phyloP scores from a whole-genome alignment of 1,140 invertebrate genomes.

The Scaptomyza montana region DNA sequence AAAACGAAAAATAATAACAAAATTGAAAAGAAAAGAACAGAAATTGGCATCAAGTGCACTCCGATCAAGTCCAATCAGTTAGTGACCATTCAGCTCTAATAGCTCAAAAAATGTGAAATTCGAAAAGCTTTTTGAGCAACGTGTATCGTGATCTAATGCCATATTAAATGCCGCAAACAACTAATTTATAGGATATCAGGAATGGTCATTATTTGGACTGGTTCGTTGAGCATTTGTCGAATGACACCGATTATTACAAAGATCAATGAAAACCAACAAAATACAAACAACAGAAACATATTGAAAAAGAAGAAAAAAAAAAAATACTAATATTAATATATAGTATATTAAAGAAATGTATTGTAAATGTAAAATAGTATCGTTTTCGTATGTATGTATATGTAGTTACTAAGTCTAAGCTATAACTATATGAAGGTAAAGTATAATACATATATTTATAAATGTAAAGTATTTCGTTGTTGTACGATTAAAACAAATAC shows the following conservation, averaged over 20 bases:
- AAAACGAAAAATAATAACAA: slow-evolving; percentile 22
- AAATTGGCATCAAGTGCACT: slow-evolving; percentile 12
- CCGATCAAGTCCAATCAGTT: not conserved
- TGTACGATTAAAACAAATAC: slow-evolving; percentile 71
- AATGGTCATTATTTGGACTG: not conserved
- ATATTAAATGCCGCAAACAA: slow-evolving; percentile 21
- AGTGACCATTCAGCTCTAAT: not conserved
- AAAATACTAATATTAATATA: slow-evolving; percentile 36
- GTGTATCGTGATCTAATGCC: slow-evolving; percentile 31
- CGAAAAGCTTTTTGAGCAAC: not conserved
- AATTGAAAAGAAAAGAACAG: slow-evolving; percentile 14
- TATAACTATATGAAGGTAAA: slow-evolving; percentile 39
- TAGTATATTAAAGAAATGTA: slow-evolving; percentile 48
- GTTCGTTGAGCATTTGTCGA: slow-evolving; percentile 1
- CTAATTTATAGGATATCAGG: not conserved
- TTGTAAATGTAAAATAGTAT: slow-evolving; percentile 69
- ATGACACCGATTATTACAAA: slow-evolving; percentile 14
- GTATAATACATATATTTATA: slow-evolving; percentile 67
- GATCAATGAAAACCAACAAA: slow-evolving; percentile 3
- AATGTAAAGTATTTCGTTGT: slow-evolving; percentile 76
- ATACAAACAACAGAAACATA: too few relatives aligned
- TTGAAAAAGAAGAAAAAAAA: not conserved
- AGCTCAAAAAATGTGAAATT: not conserved
- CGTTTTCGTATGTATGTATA: slow-evolving; percentile 51
- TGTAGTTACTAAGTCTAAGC: slow-evolving; percentile 44